Evolutionary conservation across 92 coral and sea anemone species (phyloP).

Genomic region (Parazoanthus atlanticus): DNA sequence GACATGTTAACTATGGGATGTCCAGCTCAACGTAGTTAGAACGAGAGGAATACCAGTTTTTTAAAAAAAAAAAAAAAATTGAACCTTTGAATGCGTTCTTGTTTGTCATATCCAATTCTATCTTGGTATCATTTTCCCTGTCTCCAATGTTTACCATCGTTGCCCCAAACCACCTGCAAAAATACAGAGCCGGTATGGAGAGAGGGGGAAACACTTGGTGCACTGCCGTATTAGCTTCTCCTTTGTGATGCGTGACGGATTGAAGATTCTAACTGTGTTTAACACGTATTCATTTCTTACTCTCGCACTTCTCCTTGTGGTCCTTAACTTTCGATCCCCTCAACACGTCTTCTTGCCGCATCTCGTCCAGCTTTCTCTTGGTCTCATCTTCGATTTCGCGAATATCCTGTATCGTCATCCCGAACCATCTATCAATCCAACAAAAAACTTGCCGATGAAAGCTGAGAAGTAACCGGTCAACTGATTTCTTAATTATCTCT

Average conservation of each 20-base stretch:
- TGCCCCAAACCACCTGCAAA: slow-evolving; percentile 77
- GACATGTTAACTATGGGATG: too few species aligned
- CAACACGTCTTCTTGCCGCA: slow-evolving; percentile 52
- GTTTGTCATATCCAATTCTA: slow-evolving; percentile 19
- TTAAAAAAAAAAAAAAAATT: too few species aligned
- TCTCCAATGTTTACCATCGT: slow-evolving; percentile 80
- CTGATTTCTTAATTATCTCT: slow-evolving; percentile 58
- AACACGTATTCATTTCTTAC: neutral
- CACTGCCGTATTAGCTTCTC: too few species aligned
- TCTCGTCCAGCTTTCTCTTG: slow-evolving; percentile 66
- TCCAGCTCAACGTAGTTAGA: too few species aligned
- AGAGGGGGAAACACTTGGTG: too few species aligned
- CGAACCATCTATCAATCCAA: slow-evolving; percentile 94
- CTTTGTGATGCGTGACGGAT: neutral
- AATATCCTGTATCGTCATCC: slow-evolving; percentile 87
- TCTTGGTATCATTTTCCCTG: slow-evolving; percentile 73
- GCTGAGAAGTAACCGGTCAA: slow-evolving; percentile 69
- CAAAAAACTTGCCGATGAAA: slow-evolving; percentile 98
- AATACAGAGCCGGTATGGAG: too few species aligned
- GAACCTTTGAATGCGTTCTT: too few species aligned
- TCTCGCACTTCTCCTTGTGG: neutral
- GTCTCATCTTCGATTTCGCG: slow-evolving; percentile 80
- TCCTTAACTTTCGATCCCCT: slow-evolving; percentile 70
- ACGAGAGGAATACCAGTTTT: too few species aligned
- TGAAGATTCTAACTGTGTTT: neutral